Evolutionary conservation across 2,113 vertebrate genomes (phyloP), one percentile per base, ranked within the genome.

Genomic region (Microtus oregoni): DNA sequence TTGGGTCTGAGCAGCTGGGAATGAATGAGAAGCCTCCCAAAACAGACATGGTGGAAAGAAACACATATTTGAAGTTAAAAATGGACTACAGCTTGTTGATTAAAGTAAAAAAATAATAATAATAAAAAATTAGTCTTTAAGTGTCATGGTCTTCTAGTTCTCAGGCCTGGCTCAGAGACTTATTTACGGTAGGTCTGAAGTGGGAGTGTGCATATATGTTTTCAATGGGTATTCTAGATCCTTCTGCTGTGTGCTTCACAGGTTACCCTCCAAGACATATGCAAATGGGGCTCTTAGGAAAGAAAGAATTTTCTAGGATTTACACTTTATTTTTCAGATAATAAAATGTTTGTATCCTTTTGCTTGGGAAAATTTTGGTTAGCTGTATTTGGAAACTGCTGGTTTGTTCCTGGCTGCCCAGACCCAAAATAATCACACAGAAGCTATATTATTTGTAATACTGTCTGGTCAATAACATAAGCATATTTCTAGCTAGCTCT

Each of bases 51-150:
- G 24, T 79, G 10, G 44, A 96, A 91, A 61, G 68, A 96, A 86
- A 47, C 30, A 90, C 79, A 41, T 20, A 24, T 94, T 94, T 92
- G 28, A 73, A 93, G 58, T 91, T 81, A 38, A 93, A 87, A 83
- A 76, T 26, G 52, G 26, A 72, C 65, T 65, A 30, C 65, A n/a
- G 3, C 3, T 95, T 82, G 77, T 58, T 93, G 78, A 61, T 76
- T 15, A 50, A 83, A 81, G 86, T 30, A 28, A 28, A 12, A 65
- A 72, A 91, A 70, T 47, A 70, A 55, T 55, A 55, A 19, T 58
- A 20, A 58, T 58, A 19, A 58, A 19, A 85, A 93, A 76, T 4
- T 76, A 6, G 9, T 81, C 78, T 92, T 52, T 50, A 73, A 55
- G 8, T 65, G 65, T 91, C 50, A n/a, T 14, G 55, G 73, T 93